Evolutionary conservation across 2,888 invertebrate genomes (phyloP).

Genomic region (Drosophila engyochracea): DNA sequence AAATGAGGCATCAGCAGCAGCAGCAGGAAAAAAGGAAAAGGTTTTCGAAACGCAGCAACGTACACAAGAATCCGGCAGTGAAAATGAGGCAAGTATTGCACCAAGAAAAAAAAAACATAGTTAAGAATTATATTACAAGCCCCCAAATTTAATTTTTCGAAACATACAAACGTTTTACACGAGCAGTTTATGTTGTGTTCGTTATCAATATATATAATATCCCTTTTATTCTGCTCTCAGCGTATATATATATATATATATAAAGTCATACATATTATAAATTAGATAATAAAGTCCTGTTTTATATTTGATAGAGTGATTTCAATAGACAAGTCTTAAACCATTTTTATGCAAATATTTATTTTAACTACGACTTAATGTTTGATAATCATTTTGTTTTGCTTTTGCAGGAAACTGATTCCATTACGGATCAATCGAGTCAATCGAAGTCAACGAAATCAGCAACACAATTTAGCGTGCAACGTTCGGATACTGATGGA

Average conservation of each 20-base stretch:
- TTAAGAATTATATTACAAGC: neutral
- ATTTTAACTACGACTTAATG: neutral
- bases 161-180: neutral
- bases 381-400: neutral
- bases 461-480: constrained; percentile 83
- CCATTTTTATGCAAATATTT: neutral
- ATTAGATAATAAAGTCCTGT: neutral
- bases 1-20: constrained; percentile 80
- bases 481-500: constrained; percentile 84
- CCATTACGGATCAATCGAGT: constrained; percentile 83
- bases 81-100: constrained; percentile 81
- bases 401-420: constrained; percentile 77
- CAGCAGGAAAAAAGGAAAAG: constrained; percentile 75
- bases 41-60: constrained; percentile 81
- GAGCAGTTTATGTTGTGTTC: neutral
- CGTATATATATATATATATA: neutral
- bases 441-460: constrained; percentile 76
- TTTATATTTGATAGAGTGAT: neutral
- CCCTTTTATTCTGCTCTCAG: neutral
- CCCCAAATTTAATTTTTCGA: too few species aligned
- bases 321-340: neutral
- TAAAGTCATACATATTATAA: neutral
- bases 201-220: too few species aligned
- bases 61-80: constrained; percentile 81
- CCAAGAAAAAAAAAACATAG: neutral